These are phyloP conservation scores for Heliothis peltigera DNA, from an alignment of 2,888 invertebrate species.

Conservation along the genomic window DNA sequence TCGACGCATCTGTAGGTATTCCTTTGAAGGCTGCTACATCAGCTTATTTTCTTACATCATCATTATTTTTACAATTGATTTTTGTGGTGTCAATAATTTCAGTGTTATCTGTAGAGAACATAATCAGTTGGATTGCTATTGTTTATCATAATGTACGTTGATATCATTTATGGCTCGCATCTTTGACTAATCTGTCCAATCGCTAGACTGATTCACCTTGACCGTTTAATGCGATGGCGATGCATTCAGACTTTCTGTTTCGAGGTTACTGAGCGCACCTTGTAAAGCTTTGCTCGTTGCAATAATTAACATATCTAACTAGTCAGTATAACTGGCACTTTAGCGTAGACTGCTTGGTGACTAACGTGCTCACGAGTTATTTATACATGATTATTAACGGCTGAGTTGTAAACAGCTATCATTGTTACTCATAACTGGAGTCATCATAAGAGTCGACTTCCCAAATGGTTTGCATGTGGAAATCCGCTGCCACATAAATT, in stretches of 20 bases:
- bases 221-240: constrained; percentile 75
- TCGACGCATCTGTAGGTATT: constrained; percentile 71
- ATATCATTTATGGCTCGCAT: constrained; percentile 54
- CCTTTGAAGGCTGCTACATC: constrained; percentile 61
- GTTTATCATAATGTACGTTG: constrained; percentile 60
- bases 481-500: constrained; percentile 42
- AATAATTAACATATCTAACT: constrained; percentile 71
- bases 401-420: constrained; percentile 3
- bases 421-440: constrained; percentile 37
- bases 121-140: constrained; percentile 58
- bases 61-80: constrained; percentile 49
- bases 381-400: constrained; percentile 42
- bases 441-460: constrained; percentile 14
- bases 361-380: constrained; percentile 57
- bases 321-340: constrained; percentile 68
- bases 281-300: constrained; percentile 64
- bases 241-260: constrained; percentile 81
- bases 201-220: constrained; percentile 80
- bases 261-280: constrained; percentile 78
- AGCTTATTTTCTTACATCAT: constrained; percentile 56
- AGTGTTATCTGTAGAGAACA: constrained; percentile 45
- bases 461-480: constrained; percentile 36
- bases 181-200: constrained; percentile 58
- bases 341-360: constrained; percentile 60
- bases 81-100: constrained; percentile 50